Evolutionary conservation across 2,113 vertebrate genomes (phyloP), one percentile per base, ranked within the genome.

Genomic region (Actinemys pallida): DNA sequence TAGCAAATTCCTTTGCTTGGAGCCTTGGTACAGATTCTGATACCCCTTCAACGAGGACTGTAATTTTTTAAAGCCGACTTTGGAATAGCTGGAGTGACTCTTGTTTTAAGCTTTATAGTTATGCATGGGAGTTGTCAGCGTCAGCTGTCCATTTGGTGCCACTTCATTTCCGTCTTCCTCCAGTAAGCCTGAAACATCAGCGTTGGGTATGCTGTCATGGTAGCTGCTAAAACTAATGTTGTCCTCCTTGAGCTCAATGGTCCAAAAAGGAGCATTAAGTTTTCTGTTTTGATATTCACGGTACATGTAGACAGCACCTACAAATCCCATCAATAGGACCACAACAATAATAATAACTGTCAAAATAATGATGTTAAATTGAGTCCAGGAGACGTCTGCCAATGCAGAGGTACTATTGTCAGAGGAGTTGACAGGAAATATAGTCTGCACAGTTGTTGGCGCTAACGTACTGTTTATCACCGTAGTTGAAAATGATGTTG

Each of bases 151-250:
- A 1, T 99, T 99, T 2, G 99, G 99, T 1, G 99, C 98, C 29
- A 99, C 99, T 88, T 99, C 99, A 1, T 98, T 99, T 25, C 98
- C 99, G 72, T 99, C 99, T 1, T 99, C 99, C 91, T 99, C 99
- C 98, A 99, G 95, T 87, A 99, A 96, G 82, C 99, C 99, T 0
- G 99, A 99, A 81, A 99, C 99, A 1, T 99, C 99, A 0, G 99
- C 99, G 2, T 99, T 99, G 91, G 99, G 99, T 75, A 99, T 99
- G 99, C 99, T 99, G 97, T 99, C 99, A 1, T 99, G 99, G 98
- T 99, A 99, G 97, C 99, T 99, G 98, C 99, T 99, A 94, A 99
- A 99, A 95, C 99, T 99, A 98, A 99, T 99, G 98, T 99, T 99
- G 98, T 99, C 99, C 98, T 99, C 99, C 88, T 99, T 99, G 92